A percentile compares a stretch with the other conserved stretches of the same genome.
Evolutionary conservation across 2,797 vertebrate species (phyloP).

Genomic region (Sylvilagus floridanus): DNA sequence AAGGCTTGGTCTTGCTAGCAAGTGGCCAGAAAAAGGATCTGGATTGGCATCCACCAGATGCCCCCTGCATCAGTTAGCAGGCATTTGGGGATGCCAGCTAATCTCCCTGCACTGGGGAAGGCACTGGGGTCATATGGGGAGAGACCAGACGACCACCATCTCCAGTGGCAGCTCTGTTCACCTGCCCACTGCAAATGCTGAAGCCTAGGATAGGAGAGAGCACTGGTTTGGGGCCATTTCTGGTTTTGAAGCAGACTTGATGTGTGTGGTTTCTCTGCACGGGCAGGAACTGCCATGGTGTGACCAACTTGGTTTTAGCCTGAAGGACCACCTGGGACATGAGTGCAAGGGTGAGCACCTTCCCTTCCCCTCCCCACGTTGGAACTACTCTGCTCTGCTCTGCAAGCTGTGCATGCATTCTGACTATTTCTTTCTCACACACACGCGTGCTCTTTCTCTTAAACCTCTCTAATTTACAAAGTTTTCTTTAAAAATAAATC

Average conservation of each 20-base stretch:
- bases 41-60: background rate
- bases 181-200: background rate
- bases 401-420: background rate
- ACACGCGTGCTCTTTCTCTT: background rate
- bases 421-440: background rate
- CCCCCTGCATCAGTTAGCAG: no score
- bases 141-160: background rate
- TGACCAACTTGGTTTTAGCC: background rate
- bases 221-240: background rate
- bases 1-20: background rate
- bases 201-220: no score
- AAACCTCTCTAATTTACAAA: conserved; percentile 14
- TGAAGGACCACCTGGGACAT: no score
- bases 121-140: background rate
- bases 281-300: rapidly evolving
- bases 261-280: background rate
- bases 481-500: background rate
- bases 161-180: background rate
- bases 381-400: background rate
- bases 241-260: background rate
- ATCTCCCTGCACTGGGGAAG: rapidly evolving
- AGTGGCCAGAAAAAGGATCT: background rate
- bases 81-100: background rate
- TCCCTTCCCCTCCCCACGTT: background rate
- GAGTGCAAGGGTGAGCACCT: background rate